Evolutionary conservation across 2,113 vertebrate species (phyloP).

Genomic region (Leucoraja erinaceus): DNA sequence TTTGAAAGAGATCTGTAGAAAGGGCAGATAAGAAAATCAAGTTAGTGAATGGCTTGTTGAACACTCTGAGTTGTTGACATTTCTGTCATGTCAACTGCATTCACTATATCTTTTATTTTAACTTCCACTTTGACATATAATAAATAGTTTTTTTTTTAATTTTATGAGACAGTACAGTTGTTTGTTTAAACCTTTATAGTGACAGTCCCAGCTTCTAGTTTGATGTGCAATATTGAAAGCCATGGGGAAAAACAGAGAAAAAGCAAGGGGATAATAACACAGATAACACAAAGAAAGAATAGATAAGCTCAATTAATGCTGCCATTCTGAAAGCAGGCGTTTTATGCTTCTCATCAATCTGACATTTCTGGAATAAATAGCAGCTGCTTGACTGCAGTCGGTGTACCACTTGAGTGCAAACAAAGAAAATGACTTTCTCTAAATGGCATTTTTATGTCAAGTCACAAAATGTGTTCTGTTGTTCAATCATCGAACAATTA

Average conservation of each 20-base stretch:
- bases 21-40: neutral
- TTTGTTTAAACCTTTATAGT: neutral
- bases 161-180: neutral
- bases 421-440: neutral
- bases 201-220: neutral
- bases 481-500: conserved; percentile 23
- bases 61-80: neutral
- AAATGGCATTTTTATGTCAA: neutral
- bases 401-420: neutral
- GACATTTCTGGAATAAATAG: neutral
- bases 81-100: neutral
- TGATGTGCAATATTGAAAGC: neutral
- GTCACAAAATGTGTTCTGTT: neutral
- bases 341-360: neutral
- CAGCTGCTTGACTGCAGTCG: neutral
- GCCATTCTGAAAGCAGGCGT: neutral
- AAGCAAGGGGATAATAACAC: neutral
- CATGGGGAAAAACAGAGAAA: neutral
- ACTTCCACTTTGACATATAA: neutral
- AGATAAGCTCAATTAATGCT: neutral
- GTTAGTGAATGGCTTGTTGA: neutral
- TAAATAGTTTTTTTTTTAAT: neutral
- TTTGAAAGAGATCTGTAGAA: neutral
- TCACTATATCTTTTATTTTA: neutral
- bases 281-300: neutral